Conservation (phyloP, 1,140 invertebrate species). For the Drosophila dunni region DNA sequence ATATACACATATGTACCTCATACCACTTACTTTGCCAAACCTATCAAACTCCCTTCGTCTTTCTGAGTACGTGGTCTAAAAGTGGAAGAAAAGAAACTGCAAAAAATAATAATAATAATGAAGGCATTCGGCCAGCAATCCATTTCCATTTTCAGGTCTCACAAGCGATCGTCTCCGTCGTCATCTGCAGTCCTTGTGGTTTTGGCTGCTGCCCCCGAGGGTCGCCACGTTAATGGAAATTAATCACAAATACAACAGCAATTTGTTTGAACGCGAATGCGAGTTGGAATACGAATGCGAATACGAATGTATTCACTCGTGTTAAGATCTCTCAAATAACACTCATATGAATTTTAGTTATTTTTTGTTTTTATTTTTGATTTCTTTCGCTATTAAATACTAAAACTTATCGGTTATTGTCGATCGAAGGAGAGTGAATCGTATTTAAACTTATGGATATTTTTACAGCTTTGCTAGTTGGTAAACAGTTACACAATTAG, state of each 20-base stretch:
- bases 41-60: no score
- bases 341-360: slow-evolving; percentile 21
- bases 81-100: slow-evolving; percentile 21
- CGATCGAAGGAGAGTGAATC: slow-evolving; percentile 2
- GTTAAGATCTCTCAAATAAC: no score
- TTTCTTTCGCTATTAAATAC: slow-evolving; percentile 77
- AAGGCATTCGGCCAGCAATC: slow-evolving; percentile 66
- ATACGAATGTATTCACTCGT: neutral
- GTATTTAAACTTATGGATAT: slow-evolving; percentile 27
- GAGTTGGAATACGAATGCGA: neutral
- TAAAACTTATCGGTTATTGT: slow-evolving; percentile 55
- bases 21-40: no score
- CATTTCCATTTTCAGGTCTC: slow-evolving; percentile 57
- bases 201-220: neutral
- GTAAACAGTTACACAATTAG: slow-evolving; percentile 60
- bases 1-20: no score
- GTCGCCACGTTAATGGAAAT: slow-evolving; percentile 39
- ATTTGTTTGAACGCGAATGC: slow-evolving; percentile 41
- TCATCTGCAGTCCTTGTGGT: slow-evolving; percentile 36
- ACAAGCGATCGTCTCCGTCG: neutral
- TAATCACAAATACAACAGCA: slow-evolving; percentile 63
- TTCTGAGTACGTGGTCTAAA: neutral
- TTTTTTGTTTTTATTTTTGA: slow-evolving; percentile 52
- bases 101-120: slow-evolving; percentile 59
- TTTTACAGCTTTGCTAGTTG: slow-evolving; percentile 72